Base-by-base conservation (phyloP, 2,797 vertebrate genomes). In the Kryptolebias ocellatus region DNA sequence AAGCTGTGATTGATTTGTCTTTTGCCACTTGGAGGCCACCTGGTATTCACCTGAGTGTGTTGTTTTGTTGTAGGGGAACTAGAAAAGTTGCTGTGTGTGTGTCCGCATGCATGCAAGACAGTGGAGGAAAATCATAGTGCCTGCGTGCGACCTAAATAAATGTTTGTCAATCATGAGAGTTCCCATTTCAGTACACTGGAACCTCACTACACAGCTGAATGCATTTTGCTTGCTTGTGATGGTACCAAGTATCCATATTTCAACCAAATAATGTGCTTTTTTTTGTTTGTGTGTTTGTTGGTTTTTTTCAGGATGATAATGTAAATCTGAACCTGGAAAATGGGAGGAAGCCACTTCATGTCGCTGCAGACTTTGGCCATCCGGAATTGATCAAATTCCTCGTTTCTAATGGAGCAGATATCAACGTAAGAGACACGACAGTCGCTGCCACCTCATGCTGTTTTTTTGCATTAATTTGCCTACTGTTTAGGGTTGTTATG, bases 261-360 rank as follows among this genome's bases (percentile, higher is more conserved):
- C 18, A 20, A 2, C 27, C 1, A 58, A 10, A 66, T 54, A 27
- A 63, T 17, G 17, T 64, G 8, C 51, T 24, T 76, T 44, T 65
- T 2, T 84, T 2, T 42, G 18, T 79, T 74, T 1, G n/a, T 80
- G 74, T 1, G 20, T 24, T 49, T 64, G 1, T 84, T 3, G 42
- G 18, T 79, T 74, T 1, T 18, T 80, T 74, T 1, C 90, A 99
- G 98, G 89, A 89, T 60, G 95, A 95, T 76, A 96, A 99, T 83
- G 95, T 96, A 72, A 99, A 99, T 90, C 91, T 94, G 80, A 95
- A 93, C 49, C 90, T 98, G 73, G 92, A 95, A 54, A 92, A 94
- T 24, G 97, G 96, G 44, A 94, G 98, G 76, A 96, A 94, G 83
- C 96, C 98, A 71, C 93, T 99, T 84, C 97, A 99, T 86, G 95